phyloP scores from a whole-genome alignment of 2,888 invertebrate genomes.

The Scrobipalpa costella region DNA sequence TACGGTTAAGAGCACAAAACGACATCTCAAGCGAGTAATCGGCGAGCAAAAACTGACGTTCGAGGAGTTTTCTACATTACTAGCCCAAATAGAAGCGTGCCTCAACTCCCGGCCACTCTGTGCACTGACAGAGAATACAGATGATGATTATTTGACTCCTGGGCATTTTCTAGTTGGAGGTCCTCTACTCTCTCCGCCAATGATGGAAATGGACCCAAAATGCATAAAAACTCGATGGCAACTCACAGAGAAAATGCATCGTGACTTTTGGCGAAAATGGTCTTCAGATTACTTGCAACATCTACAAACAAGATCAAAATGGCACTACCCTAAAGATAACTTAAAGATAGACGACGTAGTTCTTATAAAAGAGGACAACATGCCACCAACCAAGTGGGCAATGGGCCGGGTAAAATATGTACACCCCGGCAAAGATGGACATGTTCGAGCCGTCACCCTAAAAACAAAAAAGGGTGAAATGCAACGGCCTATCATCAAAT shows the following conservation, averaged over 20 bases:
- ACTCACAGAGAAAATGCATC: constrained; percentile 21
- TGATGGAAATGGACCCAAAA: too few relatives aligned
- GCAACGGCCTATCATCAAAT: background rate
- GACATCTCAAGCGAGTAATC: background rate
- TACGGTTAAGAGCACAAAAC: background rate
- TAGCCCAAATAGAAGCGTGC: background rate
- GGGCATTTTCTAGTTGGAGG: too few relatives aligned
- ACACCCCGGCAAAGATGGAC: background rate
- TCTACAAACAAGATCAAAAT: constrained; percentile 14
- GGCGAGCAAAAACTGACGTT: background rate
- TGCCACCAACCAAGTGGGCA: background rate
- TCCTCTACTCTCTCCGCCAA: too few relatives aligned
- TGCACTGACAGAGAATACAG: background rate
- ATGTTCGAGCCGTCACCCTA: background rate
- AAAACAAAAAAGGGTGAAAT: constrained; percentile 6
- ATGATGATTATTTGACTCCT: too few relatives aligned
- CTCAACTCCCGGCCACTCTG: background rate
- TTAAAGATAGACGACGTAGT: background rate
- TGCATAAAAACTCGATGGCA: constrained; percentile 9
- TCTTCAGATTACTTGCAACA: constrained; percentile 15
- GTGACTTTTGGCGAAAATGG: constrained; percentile 24
- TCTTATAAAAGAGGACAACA: background rate
- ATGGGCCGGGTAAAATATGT: background rate
- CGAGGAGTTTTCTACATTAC: background rate
- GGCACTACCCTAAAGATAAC: background rate